Evolutionary conservation across 1,140 invertebrate species (phyloP).

Genomic region (Zaprionus tsacasi): DNA sequence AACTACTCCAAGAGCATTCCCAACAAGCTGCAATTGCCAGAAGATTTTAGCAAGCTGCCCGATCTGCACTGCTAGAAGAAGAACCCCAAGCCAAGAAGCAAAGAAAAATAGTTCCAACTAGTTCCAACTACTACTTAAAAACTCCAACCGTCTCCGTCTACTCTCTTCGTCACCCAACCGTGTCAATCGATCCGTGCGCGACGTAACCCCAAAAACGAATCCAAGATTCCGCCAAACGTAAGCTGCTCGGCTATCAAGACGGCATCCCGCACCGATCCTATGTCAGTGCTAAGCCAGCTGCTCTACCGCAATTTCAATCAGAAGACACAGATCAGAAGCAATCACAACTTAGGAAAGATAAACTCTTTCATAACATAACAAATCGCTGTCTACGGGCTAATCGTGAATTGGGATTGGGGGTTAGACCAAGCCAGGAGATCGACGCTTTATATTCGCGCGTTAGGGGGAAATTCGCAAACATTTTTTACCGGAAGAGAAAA

Average conservation of each 20-base stretch:
- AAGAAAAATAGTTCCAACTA: too few relatives aligned
- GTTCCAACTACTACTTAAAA: too few relatives aligned
- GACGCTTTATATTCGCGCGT: constrained; percentile 46
- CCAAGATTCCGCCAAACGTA: constrained; percentile 77
- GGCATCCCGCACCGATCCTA: constrained; percentile 76
- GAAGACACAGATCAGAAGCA: constrained; percentile 67
- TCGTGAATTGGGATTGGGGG: constrained; percentile 18
- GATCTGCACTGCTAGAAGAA: not conserved
- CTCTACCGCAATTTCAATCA: constrained; percentile 77
- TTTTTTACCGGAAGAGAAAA: constrained; percentile 82
- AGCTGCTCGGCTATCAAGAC: constrained; percentile 71
- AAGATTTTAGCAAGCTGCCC: constrained; percentile 6
- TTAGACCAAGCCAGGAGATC: constrained; percentile 37
- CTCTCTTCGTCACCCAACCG: not conserved
- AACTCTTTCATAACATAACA: constrained; percentile 83
- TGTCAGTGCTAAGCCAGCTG: constrained; percentile 80
- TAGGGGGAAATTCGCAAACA: constrained; percentile 76
- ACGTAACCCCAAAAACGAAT: constrained; percentile 22
- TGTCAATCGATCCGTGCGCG: constrained; percentile 1
- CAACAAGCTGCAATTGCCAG: constrained; percentile 1
- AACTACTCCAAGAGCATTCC: constrained; percentile 17
- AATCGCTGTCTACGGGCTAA: constrained; percentile 36
- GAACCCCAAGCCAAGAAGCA: not conserved
- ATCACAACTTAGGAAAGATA: constrained; percentile 79
- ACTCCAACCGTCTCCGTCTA: too few relatives aligned